Evolutionary conservation across 2,888 invertebrate species (phyloP).

Genomic region (Tromatobia lineatoria): DNA sequence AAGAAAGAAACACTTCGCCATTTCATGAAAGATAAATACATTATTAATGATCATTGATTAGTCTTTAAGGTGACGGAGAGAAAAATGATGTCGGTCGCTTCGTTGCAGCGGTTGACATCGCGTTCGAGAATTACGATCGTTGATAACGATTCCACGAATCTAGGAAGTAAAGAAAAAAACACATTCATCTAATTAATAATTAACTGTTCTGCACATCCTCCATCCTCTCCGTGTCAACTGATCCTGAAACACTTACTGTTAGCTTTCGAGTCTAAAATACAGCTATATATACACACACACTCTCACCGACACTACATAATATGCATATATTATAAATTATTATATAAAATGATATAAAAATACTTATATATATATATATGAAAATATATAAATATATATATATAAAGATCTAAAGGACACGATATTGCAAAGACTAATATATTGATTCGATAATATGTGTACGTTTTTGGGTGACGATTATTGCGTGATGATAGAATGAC

Average conservation of each 20-base stretch:
- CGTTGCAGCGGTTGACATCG: slow-evolving; percentile 23
- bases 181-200: slow-evolving; percentile 57
- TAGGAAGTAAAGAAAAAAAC: slow-evolving; percentile 57
- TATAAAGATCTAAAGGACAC: slow-evolving; percentile 72
- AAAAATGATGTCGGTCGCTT: slow-evolving; percentile 37
- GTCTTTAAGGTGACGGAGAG: slow-evolving; percentile 54
- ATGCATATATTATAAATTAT: slow-evolving; percentile 68
- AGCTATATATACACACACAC: slow-evolving; percentile 60
- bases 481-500: slow-evolving; percentile 38
- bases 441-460: slow-evolving; percentile 72
- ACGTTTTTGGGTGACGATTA: slow-evolving; percentile 48
- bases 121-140: slow-evolving; percentile 54
- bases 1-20: slow-evolving; percentile 69
- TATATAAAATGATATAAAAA: slow-evolving; percentile 71
- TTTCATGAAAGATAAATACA: slow-evolving; percentile 56
- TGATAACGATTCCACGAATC: slow-evolving; percentile 62
- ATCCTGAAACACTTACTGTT: slow-evolving; percentile 58
- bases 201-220: slow-evolving; percentile 66
- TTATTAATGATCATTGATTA: slow-evolving; percentile 62
- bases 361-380: slow-evolving; percentile 65
- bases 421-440: slow-evolving; percentile 67
- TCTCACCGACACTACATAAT: slow-evolving; percentile 60
- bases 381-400: slow-evolving; percentile 50
- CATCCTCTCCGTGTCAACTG: slow-evolving; percentile 57
- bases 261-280: slow-evolving; percentile 65